Evolutionary conservation across 2,113 vertebrate genomes (phyloP).

Genomic region (Serilophus lunatus): DNA sequence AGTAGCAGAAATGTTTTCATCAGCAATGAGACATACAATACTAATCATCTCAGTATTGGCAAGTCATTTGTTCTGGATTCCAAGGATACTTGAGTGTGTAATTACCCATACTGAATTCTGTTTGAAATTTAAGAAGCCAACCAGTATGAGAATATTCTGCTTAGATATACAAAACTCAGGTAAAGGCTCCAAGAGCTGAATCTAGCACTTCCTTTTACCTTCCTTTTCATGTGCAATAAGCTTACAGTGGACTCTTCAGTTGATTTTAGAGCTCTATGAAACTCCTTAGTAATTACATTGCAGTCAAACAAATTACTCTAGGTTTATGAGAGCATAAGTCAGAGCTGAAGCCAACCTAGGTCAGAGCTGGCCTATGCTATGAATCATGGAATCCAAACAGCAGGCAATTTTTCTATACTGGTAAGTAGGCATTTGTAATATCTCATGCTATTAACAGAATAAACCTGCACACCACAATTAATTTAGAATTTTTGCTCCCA

Average conservation of each 20-base stretch:
- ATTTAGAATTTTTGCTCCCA: background rate
- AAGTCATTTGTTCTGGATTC: background rate
- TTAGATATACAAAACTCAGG: background rate
- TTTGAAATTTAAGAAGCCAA: background rate
- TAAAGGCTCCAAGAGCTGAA: background rate
- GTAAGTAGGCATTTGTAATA: background rate
- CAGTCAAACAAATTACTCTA: slow-evolving; percentile 13
- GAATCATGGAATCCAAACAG: slow-evolving; percentile 24
- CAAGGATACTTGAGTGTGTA: background rate
- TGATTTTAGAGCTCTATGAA: background rate
- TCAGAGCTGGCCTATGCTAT: background rate
- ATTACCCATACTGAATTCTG: background rate
- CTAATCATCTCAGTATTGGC: background rate
- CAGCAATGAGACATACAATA: background rate
- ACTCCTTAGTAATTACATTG: background rate
- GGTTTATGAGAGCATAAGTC: background rate
- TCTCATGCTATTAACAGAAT: background rate
- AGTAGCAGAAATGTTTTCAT: background rate
- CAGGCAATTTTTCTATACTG: no score
- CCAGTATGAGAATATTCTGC: background rate
- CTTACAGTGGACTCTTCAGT: background rate
- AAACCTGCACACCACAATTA: background rate
- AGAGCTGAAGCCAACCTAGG: background rate
- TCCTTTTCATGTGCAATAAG: background rate
- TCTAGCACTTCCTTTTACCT: background rate